phyloP scores from a whole-genome alignment of 2,113 vertebrate genomes.

The Taxidea taxus region DNA sequence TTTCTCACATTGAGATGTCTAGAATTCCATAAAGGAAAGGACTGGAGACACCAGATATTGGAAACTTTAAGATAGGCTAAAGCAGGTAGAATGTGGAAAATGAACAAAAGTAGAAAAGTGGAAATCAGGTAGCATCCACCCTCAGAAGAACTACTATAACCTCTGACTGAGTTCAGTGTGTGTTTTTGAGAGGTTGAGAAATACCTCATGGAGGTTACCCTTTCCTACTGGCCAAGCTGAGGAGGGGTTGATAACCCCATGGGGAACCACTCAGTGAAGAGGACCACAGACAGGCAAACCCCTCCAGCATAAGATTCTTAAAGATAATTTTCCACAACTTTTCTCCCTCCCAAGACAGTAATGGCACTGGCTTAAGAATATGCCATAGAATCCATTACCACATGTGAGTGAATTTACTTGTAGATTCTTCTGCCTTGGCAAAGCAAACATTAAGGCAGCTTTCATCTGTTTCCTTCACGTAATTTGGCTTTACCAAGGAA shows the following conservation, averaged over 20 bases:
- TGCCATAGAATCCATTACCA: background rate
- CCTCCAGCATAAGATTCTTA: background rate
- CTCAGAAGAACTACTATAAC: background rate
- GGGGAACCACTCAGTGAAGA: background rate
- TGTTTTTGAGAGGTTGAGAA: background rate
- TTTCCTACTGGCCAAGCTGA: background rate
- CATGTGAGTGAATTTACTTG: background rate
- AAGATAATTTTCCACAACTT: background rate
- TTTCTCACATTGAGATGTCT: background rate
- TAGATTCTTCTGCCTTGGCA: background rate
- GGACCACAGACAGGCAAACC: background rate
- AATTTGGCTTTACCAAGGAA: background rate
- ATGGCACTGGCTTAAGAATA: background rate
- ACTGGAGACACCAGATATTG: background rate
- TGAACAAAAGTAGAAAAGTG: background rate
- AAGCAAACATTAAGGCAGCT: background rate
- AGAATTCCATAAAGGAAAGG: background rate
- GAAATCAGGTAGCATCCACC: background rate
- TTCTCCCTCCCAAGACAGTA: background rate
- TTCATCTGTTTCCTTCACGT: background rate
- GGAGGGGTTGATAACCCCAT: fast-evolving
- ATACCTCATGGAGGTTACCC: background rate
- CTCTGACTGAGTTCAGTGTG: background rate
- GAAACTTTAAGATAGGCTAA: background rate
- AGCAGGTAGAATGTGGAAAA: background rate